Percentiles rank a stretch among this genome's conserved stretches.
These are phyloP conservation scores for Chrysodeixis includens DNA, from an alignment of 2,888 invertebrate species.

Conservation along the genomic window DNA sequence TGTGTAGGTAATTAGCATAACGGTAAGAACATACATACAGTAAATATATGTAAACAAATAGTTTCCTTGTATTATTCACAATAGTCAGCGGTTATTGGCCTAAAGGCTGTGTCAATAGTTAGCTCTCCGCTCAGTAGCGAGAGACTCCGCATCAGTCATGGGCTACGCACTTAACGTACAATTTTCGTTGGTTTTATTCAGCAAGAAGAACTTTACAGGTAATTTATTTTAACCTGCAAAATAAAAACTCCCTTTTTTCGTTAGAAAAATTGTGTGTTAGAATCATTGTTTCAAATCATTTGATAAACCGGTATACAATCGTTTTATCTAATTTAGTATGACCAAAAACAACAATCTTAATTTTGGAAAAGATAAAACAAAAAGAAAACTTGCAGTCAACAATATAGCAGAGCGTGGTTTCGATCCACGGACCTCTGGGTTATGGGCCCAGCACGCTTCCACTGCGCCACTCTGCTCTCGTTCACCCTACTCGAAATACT, in stretches of 20 bases:
- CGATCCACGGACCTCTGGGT: slow-evolving; percentile 98
- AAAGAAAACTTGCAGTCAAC: too few relatives aligned
- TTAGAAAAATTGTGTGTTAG: too few relatives aligned
- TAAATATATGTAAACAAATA: slow-evolving; percentile 2
- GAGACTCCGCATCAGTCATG: background rate
- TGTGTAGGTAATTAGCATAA: background rate
- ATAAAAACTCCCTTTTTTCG: too few relatives aligned
- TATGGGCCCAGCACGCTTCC: slow-evolving; percentile 96
- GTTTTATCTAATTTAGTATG: too few relatives aligned
- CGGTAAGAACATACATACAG: background rate
- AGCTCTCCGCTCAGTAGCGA: slow-evolving; percentile 18
- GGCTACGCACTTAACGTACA: too few relatives aligned
- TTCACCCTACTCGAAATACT: background rate
- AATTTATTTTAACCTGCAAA: too few relatives aligned
- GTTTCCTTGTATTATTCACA: background rate
- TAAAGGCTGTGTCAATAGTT: background rate
- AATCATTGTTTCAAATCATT: too few relatives aligned
- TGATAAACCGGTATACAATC: too few relatives aligned
- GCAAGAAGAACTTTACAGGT: too few relatives aligned
- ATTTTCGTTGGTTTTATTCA: too few relatives aligned
- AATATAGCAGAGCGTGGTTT: slow-evolving; percentile 88
- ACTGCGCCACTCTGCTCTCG: slow-evolving; percentile 94
- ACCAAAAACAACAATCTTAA: too few relatives aligned
- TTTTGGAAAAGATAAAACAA: too few relatives aligned
- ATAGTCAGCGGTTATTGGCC: slow-evolving; percentile 17